phyloP scores from a whole-genome alignment of 2,113 vertebrate genomes.

The Actenoides hombroni region DNA sequence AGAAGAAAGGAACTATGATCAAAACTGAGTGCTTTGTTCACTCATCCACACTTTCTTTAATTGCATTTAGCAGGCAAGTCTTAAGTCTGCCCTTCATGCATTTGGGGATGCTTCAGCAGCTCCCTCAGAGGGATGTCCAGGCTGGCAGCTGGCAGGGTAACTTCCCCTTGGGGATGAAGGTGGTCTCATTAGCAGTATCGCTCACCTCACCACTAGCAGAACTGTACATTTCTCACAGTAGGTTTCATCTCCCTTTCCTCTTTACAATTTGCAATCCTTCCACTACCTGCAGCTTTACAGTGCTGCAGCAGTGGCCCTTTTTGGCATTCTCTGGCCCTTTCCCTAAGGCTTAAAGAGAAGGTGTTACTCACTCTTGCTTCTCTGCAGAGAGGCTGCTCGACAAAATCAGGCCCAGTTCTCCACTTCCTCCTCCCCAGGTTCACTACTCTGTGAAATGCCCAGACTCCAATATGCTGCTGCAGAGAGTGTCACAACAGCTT shows the following conservation, averaged over 20 bases:
- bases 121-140: not conserved
- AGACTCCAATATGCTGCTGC: not conserved
- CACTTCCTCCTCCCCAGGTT: not conserved
- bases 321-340: not conserved
- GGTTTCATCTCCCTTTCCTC: not conserved
- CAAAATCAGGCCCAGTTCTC: not conserved
- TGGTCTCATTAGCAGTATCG: not conserved
- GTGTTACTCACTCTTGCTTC: not conserved
- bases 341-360: not conserved
- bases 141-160: not conserved
- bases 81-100: not conserved
- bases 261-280: not conserved
- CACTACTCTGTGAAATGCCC: not conserved
- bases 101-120: not conserved
- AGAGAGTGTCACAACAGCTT: not conserved
- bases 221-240: not conserved
- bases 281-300: not conserved
- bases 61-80: not conserved
- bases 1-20: not conserved
- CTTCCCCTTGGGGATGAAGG: accelerated
- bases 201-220: not conserved
- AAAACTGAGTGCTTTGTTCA: not conserved
- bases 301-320: not conserved
- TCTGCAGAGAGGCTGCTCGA: accelerated
- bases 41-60: not conserved